phyloP scores from a whole-genome alignment of 2,888 invertebrate species.

The Amaurobius ferox region DNA sequence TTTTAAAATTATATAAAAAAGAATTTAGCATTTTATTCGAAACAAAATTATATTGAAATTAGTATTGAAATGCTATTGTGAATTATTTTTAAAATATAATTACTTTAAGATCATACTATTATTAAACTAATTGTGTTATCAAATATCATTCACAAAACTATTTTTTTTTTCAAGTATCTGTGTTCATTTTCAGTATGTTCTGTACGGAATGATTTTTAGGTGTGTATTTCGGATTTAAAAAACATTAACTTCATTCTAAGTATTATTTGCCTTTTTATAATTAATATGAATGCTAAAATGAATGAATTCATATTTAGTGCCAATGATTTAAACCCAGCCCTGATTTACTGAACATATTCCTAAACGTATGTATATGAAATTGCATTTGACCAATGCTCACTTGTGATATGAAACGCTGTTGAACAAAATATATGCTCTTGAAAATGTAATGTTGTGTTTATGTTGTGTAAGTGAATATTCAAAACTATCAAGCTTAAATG shows the following conservation, averaged over 20 bases:
- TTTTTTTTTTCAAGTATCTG: too few relatives aligned
- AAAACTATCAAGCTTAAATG: not conserved
- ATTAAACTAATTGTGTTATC: too few relatives aligned
- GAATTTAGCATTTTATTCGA: too few relatives aligned
- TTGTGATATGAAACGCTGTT: conserved; percentile 1
- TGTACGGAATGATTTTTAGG: not conserved
- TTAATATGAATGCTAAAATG: too few relatives aligned
- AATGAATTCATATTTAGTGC: not conserved
- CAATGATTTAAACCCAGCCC: not conserved
- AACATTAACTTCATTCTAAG: not conserved
- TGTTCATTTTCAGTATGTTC: not conserved
- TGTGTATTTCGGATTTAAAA: not conserved
- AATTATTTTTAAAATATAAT: too few relatives aligned
- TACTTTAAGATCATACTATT: too few relatives aligned
- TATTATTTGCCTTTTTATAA: too few relatives aligned
- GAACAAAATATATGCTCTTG: conserved; percentile 5
- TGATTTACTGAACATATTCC: not conserved
- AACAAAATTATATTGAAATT: too few relatives aligned
- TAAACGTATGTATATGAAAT: not conserved
- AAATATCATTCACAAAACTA: too few relatives aligned
- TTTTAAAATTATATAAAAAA: too few relatives aligned
- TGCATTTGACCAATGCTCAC: not conserved
- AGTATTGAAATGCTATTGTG: too few relatives aligned
- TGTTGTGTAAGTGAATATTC: not conserved
- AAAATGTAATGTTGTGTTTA: not conserved